Conservation (phyloP, 2,797 vertebrate genomes). For the Hoplostethus mediterraneus region DNA sequence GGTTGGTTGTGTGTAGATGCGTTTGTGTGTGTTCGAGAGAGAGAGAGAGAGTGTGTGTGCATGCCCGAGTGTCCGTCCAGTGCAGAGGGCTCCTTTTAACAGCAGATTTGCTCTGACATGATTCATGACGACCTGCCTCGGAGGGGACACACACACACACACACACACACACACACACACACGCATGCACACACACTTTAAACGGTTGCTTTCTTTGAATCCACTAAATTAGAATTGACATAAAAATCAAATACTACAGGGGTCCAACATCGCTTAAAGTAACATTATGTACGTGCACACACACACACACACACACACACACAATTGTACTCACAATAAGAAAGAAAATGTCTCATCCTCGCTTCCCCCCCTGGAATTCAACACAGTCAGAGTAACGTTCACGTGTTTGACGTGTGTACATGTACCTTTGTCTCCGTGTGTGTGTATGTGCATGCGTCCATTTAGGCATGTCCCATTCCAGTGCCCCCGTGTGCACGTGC, state of each 20-base stretch:
- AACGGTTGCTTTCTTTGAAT: constrained; percentile 31
- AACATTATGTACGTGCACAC: background rate
- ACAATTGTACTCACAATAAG: constrained; percentile 1
- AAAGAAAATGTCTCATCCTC: constrained; percentile 21
- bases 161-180: constrained; percentile 29
- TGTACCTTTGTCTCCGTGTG: background rate
- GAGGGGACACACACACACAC: constrained; percentile 26
- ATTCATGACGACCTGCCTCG: constrained; percentile 69
- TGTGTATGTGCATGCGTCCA: background rate
- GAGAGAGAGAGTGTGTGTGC: constrained; percentile 5
- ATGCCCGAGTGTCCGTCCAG: constrained; percentile 30
- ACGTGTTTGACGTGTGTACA: constrained; percentile 18
- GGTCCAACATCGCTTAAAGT: constrained; percentile 6
- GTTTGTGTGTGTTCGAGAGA: background rate
- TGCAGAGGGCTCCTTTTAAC: constrained; percentile 54
- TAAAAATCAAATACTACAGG: constrained; percentile 42
- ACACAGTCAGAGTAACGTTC: background rate
- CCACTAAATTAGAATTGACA: constrained; percentile 47
- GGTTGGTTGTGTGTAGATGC: constrained; percentile 1
- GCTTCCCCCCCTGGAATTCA: background rate
- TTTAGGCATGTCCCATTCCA: background rate
- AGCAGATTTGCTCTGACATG: constrained; percentile 69
- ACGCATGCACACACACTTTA: constrained; percentile 37
- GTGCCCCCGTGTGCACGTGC: background rate
- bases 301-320: background rate